Evolutionary conservation across 1,140 invertebrate genomes (phyloP), one percentile per base, ranked within the genome.

Genomic region (Pantala flavescens): DNA sequence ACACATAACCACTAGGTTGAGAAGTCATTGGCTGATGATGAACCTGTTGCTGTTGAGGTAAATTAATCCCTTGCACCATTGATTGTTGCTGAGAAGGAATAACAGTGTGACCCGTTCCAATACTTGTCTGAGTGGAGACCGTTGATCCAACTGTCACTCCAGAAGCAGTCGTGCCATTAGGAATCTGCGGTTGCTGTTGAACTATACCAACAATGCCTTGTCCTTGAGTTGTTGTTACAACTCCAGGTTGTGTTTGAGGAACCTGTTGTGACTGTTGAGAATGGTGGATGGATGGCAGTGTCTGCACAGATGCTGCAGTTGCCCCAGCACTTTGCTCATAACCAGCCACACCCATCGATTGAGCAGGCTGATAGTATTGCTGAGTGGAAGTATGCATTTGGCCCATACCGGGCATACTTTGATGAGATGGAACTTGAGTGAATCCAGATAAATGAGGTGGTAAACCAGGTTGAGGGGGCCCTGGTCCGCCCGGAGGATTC

Each of bases 191-290:
- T 21, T 16, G 16, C 12, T 63, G 49, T 21, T 63, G 49, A 5
- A 63, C 49, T 12, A 63, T 63, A 63, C 49, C 49, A 16, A 63
- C 49, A 19, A 63, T 63, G 12, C 49, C 12, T 63, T 63, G 49
- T 63, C 49, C 49, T 63, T 63, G 49, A 5, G 49, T 63, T 16
- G 49, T 63, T 5, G 49, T 63, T 16, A 63, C 49, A 14, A 63
- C 49, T 63, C 49, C 49, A 21, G 49, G 49, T 63, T 63, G 49
- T 63, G 49, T 63, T 75, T 73, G 77, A 75, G 63, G 73, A 21
- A 55, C 70, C 71, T 75, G 74, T 74, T 72, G 77, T 70, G 55
- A 71, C 23, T 72, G 71, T 23, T 72, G 71, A 42, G 71, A 19
- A 10, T 24, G 71, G 71, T 24, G 71, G 23, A 42, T 72, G 23